These are phyloP conservation scores for Ophioninae sp. DNA, from an alignment of 2,888 invertebrate genomes.

Conservation along the genomic window DNA sequence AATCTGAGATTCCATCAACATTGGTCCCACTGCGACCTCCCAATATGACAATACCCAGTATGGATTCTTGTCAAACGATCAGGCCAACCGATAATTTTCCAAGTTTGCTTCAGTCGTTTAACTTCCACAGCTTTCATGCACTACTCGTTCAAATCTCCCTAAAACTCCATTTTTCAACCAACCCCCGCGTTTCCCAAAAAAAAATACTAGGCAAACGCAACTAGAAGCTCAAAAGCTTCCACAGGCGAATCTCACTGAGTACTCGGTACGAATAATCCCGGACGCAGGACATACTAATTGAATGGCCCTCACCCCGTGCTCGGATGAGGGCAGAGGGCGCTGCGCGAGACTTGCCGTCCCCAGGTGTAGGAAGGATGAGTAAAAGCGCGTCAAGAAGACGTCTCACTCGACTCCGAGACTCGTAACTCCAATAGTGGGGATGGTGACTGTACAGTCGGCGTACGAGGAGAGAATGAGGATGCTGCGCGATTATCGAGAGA, in stretches of 20 bases:
- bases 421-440: slow-evolving; percentile 22
- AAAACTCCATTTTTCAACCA: not conserved
- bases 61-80: too few species aligned
- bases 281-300: slow-evolving; percentile 53
- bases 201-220: not conserved
- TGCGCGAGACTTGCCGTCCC: slow-evolving; percentile 50
- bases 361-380: slow-evolving; percentile 52
- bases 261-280: slow-evolving; percentile 22
- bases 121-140: too few species aligned
- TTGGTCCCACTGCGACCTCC: too few species aligned
- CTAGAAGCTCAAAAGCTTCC: not conserved
- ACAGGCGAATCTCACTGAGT: not conserved
- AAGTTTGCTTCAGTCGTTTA: too few species aligned
- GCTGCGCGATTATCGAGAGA: slow-evolving; percentile 25
- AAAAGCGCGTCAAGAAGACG: slow-evolving; percentile 71
- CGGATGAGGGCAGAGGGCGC: slow-evolving; percentile 60
- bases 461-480: slow-evolving; percentile 31
- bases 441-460: not conserved
- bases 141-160: not conserved
- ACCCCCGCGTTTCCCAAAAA: not conserved
- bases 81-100: too few species aligned
- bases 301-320: slow-evolving; percentile 43
- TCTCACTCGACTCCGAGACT: slow-evolving; percentile 71
- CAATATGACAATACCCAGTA: too few species aligned
- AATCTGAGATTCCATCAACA: too few species aligned